Percentiles rank a stretch among this genome's conserved stretches.
These are phyloP conservation scores for Cantharis rustica DNA, from an alignment of 2,888 invertebrate genomes.

Conservation along the genomic window DNA sequence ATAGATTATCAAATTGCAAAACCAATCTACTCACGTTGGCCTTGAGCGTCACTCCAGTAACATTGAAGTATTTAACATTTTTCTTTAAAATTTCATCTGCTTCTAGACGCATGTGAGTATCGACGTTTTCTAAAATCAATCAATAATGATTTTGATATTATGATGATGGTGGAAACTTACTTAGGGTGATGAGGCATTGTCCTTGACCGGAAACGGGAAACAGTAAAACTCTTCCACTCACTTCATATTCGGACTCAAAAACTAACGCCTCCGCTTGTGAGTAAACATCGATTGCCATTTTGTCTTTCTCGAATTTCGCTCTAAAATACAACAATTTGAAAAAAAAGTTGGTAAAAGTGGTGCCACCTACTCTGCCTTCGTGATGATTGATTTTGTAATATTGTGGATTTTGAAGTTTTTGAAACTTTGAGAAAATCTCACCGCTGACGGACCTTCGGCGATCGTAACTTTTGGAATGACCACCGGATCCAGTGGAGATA, in stretches of 20 bases:
- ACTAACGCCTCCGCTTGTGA: constrained; percentile 58
- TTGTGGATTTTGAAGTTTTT: constrained; percentile 67
- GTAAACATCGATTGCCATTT: not conserved
- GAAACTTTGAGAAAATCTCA: constrained; percentile 69
- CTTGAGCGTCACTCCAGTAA: not conserved
- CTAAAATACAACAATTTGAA: not conserved
- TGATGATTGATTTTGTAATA: constrained; percentile 62
- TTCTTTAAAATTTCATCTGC: not conserved
- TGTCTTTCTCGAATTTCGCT: not conserved
- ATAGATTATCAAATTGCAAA: constrained; percentile 67
- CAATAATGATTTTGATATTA: not conserved
- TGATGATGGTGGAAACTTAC: not conserved
- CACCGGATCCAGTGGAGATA: constrained; percentile 61
- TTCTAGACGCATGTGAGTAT: not conserved
- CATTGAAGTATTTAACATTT: not conserved
- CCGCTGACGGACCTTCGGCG: constrained; percentile 62
- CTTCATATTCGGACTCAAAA: constrained; percentile 68
- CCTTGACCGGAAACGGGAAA: not conserved
- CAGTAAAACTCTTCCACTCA: constrained; percentile 67
- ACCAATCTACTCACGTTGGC: not conserved
- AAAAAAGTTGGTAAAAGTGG: not conserved
- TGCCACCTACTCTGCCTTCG: constrained; percentile 61
- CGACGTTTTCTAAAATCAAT: not conserved
- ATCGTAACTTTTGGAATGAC: constrained; percentile 52
- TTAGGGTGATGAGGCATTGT: not conserved